Evolutionary conservation across 2,797 vertebrate species (phyloP).

Genomic region (Brachyrhaphis roseni): DNA sequence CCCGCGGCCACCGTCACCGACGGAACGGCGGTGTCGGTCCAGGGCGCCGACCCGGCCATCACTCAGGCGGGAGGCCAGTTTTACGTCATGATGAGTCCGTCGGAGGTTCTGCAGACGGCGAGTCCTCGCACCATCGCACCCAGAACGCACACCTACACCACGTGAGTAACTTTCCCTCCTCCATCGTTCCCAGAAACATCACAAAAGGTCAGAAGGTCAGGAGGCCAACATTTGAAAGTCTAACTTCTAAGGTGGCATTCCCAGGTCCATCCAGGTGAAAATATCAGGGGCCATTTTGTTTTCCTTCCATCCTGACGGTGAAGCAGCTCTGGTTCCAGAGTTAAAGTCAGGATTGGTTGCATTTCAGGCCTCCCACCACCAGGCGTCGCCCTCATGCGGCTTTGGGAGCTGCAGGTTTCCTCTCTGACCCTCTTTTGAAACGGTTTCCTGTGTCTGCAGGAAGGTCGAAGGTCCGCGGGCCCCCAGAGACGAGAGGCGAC

Average conservation of each 20-base stretch:
- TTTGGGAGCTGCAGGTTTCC: not conserved
- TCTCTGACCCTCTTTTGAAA: not conserved
- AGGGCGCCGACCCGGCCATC: conserved; percentile 87
- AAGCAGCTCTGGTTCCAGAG: not conserved
- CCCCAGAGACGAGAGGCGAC: conserved; percentile 89
- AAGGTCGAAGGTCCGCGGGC: conserved; percentile 92
- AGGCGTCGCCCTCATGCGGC: not conserved
- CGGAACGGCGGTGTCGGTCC: conserved; percentile 86
- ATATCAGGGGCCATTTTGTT: not conserved
- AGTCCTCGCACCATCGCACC: conserved; percentile 88
- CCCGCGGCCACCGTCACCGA: conserved; percentile 89
- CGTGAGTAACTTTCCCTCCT: conserved; percentile 77
- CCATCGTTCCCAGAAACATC: not conserved
- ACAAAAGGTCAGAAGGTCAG: not conserved
- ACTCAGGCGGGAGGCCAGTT: conserved; percentile 92
- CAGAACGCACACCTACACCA: conserved; percentile 88
- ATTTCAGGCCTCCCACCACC: not conserved
- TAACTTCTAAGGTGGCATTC: not conserved
- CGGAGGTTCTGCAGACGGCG: conserved; percentile 89
- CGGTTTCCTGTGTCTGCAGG: conserved; percentile 68
- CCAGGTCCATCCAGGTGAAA: not conserved
- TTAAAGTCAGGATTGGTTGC: not conserved
- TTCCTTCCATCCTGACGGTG: not conserved
- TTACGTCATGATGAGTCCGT: conserved; percentile 95
- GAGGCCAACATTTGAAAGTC: not conserved